Conservation (phyloP, 1,140 invertebrate genomes). For the Doryteuthis pealeii region DNA sequence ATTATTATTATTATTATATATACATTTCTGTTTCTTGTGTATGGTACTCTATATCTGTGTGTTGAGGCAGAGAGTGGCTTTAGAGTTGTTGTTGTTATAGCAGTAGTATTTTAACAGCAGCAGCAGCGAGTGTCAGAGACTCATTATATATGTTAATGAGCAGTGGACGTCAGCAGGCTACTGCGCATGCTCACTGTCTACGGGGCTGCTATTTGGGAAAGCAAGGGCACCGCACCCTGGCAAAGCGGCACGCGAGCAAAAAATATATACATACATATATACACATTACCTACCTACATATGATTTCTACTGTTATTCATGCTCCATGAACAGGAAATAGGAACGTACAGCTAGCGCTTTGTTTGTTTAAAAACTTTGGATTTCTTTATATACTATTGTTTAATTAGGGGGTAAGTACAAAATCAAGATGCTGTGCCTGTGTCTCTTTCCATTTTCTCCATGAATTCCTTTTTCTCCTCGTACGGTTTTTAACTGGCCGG, state of each 20-base stretch:
- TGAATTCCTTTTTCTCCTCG: no score
- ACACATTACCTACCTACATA: constrained; percentile 12
- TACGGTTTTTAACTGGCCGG: no score
- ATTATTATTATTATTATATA: neutral
- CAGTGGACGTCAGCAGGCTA: constrained; percentile 18
- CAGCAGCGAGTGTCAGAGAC: no score
- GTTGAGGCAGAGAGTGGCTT: constrained; percentile 26
- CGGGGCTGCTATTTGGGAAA: constrained; percentile 35
- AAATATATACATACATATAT: constrained; percentile 14
- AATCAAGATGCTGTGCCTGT: neutral
- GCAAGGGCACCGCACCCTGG: constrained; percentile 42
- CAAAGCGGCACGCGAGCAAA: constrained; percentile 20
- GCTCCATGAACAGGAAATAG: neutral
- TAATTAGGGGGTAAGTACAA: constrained; percentile 6
- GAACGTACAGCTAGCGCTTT: neutral
- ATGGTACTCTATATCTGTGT: constrained; percentile 49
- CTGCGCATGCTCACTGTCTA: constrained; percentile 36
- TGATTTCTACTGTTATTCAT: constrained; percentile 19
- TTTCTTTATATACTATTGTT: constrained; percentile 6
- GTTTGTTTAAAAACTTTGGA: constrained; percentile 16
- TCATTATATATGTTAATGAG: constrained; percentile 22
- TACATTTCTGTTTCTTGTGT: constrained; percentile 25
- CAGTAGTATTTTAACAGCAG: no score
- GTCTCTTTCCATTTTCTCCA: no score
- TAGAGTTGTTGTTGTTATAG: no score